Evolutionary conservation across 2,888 invertebrate genomes (phyloP).

Genomic region (Agrochola macilenta): DNA sequence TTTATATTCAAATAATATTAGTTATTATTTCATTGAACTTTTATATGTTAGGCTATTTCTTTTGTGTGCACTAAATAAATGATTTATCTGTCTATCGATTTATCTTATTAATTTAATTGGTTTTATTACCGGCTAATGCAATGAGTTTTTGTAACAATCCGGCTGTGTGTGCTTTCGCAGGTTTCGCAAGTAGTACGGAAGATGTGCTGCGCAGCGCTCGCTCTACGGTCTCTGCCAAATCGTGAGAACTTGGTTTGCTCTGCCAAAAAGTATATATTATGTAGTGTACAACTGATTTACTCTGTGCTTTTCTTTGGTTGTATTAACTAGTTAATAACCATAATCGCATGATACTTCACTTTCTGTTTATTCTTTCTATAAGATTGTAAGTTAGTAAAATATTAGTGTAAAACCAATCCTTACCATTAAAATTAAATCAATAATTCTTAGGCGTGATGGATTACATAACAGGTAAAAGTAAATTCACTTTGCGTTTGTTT

Average conservation of each 20-base stretch:
- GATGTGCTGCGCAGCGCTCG: constrained; percentile 17
- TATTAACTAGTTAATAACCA: neutral
- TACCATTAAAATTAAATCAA: neutral
- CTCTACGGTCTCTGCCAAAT: constrained; percentile 28
- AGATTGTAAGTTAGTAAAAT: neutral
- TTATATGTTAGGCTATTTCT: neutral
- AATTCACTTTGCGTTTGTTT: neutral
- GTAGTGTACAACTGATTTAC: neutral
- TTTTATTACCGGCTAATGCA: constrained; percentile 31
- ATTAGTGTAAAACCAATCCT: too few relatives aligned
- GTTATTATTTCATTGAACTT: neutral
- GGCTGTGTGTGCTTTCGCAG: neutral
- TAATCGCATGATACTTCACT: neutral
- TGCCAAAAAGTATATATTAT: neutral
- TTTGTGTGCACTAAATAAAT: neutral
- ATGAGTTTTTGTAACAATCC: constrained; percentile 30
- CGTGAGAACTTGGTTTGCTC: neutral
- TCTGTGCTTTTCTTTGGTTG: neutral
- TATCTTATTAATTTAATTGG: neutral
- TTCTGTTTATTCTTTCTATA: neutral
- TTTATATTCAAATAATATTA: neutral
- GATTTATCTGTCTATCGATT: neutral
- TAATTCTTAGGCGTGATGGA: neutral
- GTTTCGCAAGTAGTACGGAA: constrained; percentile 13
- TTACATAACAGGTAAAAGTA: neutral